Conservation (phyloP, 2,888 invertebrate genomes). For the Cabera pusaria region DNA sequence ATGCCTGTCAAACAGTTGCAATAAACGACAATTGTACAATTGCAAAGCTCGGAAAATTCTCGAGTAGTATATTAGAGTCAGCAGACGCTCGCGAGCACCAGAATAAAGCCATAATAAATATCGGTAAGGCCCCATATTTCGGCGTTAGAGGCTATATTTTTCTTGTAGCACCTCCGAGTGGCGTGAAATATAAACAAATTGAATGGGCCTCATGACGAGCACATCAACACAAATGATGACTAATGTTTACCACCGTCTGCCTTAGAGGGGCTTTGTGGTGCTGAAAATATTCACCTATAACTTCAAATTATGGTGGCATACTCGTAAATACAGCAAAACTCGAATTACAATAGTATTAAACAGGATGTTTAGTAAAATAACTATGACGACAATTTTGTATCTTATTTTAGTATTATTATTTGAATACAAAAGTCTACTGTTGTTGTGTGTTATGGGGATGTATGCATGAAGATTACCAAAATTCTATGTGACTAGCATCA, state of each 20-base stretch:
- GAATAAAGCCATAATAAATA: slow-evolving; percentile 74
- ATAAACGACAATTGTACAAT: slow-evolving; percentile 49
- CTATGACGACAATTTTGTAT: too few relatives aligned
- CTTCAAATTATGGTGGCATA: slow-evolving; percentile 20
- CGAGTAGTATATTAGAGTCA: slow-evolving; percentile 64
- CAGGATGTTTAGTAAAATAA: too few relatives aligned
- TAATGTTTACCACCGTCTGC: slow-evolving; percentile 53
- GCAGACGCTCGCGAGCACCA: slow-evolving; percentile 44
- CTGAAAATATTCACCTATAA: slow-evolving; percentile 18
- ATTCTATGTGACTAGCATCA: too few relatives aligned
- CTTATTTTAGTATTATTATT: too few relatives aligned
- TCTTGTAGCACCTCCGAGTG: slow-evolving; percentile 70
- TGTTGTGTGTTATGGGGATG: too few relatives aligned
- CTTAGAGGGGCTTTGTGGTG: slow-evolving; percentile 19
- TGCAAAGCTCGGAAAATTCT: slow-evolving; percentile 45
- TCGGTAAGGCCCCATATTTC: slow-evolving; percentile 74
- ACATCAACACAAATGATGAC: slow-evolving; percentile 74
- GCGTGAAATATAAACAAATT: slow-evolving; percentile 82
- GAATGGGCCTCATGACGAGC: slow-evolving; percentile 75
- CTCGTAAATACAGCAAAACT: too few relatives aligned
- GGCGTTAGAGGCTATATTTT: slow-evolving; percentile 70
- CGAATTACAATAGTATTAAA: too few relatives aligned
- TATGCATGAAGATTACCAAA: too few relatives aligned
- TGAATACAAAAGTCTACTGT: too few relatives aligned
- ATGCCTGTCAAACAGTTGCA: slow-evolving; percentile 35